Conservation (phyloP, 1,140 invertebrate species). For the Drosophila orena region DNA sequence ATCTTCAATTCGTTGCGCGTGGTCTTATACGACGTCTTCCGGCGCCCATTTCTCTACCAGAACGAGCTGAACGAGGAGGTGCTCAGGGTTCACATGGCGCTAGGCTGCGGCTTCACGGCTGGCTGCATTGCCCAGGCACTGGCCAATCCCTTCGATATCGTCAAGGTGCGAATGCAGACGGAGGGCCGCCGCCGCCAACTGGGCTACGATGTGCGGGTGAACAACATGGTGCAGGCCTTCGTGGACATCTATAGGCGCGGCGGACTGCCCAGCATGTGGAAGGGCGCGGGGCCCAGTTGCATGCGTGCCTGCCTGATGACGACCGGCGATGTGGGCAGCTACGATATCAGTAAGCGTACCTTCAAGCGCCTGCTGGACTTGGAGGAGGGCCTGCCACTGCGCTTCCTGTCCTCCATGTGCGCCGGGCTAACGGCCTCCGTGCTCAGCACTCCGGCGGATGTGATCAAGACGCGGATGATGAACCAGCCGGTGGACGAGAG, state of each 20-base stretch:
- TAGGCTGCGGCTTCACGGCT: slow-evolving; percentile 28
- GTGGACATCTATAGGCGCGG: slow-evolving; percentile 21
- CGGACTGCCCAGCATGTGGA: slow-evolving; percentile 41
- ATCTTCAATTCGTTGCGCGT: slow-evolving; percentile 59
- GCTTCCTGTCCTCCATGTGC: slow-evolving; percentile 41
- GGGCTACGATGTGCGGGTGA: slow-evolving; percentile 27
- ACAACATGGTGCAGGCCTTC: slow-evolving; percentile 13
- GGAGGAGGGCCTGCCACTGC: slow-evolving; percentile 35
- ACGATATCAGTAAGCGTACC: slow-evolving; percentile 59
- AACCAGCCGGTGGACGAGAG: slow-evolving; percentile 47
- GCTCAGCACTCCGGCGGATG: slow-evolving; percentile 60
- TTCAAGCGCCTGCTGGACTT: slow-evolving; percentile 30
- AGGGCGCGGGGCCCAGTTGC: slow-evolving; percentile 44
- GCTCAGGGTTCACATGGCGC: slow-evolving; percentile 1
- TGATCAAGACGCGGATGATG: slow-evolving; percentile 61
- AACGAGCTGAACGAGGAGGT: slow-evolving; percentile 12
- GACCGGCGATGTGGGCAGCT: slow-evolving; percentile 58
- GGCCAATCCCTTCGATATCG: slow-evolving; percentile 59
- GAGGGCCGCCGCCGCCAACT: slow-evolving; percentile 17
- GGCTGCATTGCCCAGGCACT: slow-evolving; percentile 55
- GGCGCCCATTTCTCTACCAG: slow-evolving; percentile 18
- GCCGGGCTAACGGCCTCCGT: slow-evolving; percentile 50
- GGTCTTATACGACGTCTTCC: slow-evolving; percentile 53
- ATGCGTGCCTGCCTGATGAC: slow-evolving; percentile 58
- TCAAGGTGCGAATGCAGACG: slow-evolving; percentile 61